These are phyloP conservation scores for Orussus abietinus DNA, from an alignment of 1,140 invertebrate species.

Conservation along the genomic window DNA sequence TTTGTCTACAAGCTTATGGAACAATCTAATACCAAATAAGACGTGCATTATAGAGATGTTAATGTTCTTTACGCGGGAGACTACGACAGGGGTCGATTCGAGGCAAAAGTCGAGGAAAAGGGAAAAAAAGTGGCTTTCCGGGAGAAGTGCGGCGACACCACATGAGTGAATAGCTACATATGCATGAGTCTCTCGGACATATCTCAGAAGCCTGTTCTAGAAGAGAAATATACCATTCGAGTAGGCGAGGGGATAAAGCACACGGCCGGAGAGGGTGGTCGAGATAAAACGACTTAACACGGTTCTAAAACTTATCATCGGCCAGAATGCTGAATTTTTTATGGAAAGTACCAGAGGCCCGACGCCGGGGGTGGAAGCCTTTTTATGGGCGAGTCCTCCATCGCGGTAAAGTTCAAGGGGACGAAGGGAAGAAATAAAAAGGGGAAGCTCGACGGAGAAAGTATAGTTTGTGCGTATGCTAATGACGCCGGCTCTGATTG, in stretches of 20 bases:
- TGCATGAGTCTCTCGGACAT: conserved; percentile 1
- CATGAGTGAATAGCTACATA: no score
- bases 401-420: neutral
- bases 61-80: no score
- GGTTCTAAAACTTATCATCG: neutral
- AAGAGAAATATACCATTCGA: no score
- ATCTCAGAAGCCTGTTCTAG: neutral
- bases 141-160: neutral
- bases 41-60: no score
- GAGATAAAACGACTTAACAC: conserved; percentile 4
- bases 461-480: conserved; percentile 36
- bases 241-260: neutral
- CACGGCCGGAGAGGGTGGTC: neutral
- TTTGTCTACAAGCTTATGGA: no score
- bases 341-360: neutral
- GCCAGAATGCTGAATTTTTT: neutral
- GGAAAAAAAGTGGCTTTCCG: neutral
- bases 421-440: neutral
- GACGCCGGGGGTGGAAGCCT: neutral
- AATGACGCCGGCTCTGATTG: conserved; percentile 38
- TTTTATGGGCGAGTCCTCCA: no score
- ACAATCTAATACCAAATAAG: no score
- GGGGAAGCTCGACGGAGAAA: conserved; percentile 1
- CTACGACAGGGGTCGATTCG: no score
- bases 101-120: neutral